Percentiles rank a stretch among this genome's conserved stretches.
These are phyloP conservation scores for Scrobipalpa atriplicella DNA, from an alignment of 2,888 invertebrate species.

Conservation along the genomic window DNA sequence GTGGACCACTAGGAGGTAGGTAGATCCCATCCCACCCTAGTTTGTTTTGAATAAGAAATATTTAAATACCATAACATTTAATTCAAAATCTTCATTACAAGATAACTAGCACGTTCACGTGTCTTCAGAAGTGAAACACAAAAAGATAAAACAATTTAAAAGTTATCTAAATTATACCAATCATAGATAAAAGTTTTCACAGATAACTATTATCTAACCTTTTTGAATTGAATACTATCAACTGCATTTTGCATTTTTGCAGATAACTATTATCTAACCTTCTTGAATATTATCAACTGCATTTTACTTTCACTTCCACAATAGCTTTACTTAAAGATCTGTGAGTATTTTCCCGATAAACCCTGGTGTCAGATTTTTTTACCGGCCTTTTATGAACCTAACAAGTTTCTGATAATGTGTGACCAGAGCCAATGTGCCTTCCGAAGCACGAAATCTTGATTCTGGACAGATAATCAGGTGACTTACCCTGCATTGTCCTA, in stretches of 20 bases:
- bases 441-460: too few species aligned
- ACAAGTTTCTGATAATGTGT: too few species aligned
- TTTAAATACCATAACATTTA: slow-evolving; percentile 1
- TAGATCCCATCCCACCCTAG: too few species aligned
- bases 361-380: too few species aligned
- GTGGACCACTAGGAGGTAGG: too few species aligned
- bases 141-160: not conserved
- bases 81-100: not conserved
- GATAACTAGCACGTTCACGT: not conserved
- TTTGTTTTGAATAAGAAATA: too few species aligned
- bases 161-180: not conserved
- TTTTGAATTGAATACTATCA: slow-evolving; percentile 1
- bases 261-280: not conserved
- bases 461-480: too few species aligned
- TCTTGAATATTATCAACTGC: slow-evolving; percentile 2
- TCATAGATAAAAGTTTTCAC: not conserved
- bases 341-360: too few species aligned
- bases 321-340: too few species aligned
- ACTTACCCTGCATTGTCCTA: too few species aligned
- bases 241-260: not conserved
- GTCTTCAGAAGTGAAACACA: not conserved
- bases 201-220: not conserved
- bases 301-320: not conserved
- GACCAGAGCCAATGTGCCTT: too few species aligned
- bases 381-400: too few species aligned